These are phyloP conservation scores for Amblyteles armatorius DNA, from an alignment of 2,888 invertebrate species.

Conservation along the genomic window DNA sequence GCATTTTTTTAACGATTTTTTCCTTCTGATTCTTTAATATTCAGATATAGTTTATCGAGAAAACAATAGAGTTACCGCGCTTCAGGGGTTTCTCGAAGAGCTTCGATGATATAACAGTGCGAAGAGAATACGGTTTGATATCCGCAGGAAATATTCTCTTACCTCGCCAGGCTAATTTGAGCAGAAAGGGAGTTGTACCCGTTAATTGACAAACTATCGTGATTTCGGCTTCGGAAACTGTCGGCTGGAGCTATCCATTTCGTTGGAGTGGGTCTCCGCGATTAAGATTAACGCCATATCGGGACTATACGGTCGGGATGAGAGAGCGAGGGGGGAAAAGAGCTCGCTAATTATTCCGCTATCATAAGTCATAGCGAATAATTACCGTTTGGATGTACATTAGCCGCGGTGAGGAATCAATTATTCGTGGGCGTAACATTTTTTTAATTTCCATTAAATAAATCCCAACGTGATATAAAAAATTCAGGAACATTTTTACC, in stretches of 20 bases:
- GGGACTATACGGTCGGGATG: constrained; percentile 3
- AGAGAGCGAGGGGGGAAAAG: neutral
- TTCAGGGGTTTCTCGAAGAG: neutral
- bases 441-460: too few species aligned
- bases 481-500: neutral
- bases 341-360: constrained; percentile 57
- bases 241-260: constrained; percentile 36
- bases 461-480: neutral
- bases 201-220: constrained; percentile 60
- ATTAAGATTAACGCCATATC: constrained; percentile 63
- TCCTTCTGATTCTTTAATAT: neutral
- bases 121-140: constrained; percentile 9
- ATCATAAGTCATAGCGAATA: constrained; percentile 62
- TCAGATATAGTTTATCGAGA: neutral
- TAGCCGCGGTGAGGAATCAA: constrained; percentile 34
- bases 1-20: neutral
- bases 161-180: constrained; percentile 39
- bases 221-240: constrained; percentile 41
- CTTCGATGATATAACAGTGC: neutral
- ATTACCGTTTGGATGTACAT: constrained; percentile 46
- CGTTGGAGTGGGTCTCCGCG: constrained; percentile 26
- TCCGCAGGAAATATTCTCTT: neutral
- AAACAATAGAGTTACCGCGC: neutral
- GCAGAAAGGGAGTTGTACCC: constrained; percentile 9
- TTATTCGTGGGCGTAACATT: neutral